Evolutionary conservation across 2,797 vertebrate species (phyloP).

Genomic region (Heteromormyrus szaboi): DNA sequence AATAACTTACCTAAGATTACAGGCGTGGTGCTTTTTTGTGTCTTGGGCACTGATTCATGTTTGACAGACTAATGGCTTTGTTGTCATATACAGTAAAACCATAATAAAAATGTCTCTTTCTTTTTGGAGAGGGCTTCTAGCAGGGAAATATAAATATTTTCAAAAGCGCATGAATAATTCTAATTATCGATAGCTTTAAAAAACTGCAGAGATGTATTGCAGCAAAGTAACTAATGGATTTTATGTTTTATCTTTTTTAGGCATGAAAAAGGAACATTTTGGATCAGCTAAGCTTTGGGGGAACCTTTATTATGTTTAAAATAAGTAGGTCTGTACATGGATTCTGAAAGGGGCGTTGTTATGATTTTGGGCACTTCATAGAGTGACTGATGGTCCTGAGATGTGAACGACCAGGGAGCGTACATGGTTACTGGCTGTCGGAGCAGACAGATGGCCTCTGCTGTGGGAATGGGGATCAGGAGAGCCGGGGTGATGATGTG

Average conservation of each 20-base stretch:
- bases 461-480: background rate
- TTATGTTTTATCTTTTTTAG: conserved; percentile 19
- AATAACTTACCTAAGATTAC: background rate
- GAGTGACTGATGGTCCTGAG: background rate
- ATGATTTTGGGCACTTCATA: background rate
- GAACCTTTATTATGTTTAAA: background rate
- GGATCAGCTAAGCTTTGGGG: background rate
- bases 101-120: background rate
- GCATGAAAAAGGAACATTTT: background rate
- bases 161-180: too few relatives aligned
- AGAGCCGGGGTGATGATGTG: background rate
- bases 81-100: background rate
- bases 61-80: background rate
- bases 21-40: background rate
- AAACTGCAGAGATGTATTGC: background rate
- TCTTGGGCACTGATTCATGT: background rate
- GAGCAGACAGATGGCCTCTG: background rate
- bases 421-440: background rate
- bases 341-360: background rate
- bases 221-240: conserved; percentile 8
- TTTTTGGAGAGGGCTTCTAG: background rate
- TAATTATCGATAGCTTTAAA: background rate
- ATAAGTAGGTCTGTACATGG: background rate
- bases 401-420: background rate
- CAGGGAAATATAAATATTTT: too few relatives aligned